Base-by-base conservation (phyloP, 2,797 vertebrate species). In the Enoplosus armatus region DNA sequence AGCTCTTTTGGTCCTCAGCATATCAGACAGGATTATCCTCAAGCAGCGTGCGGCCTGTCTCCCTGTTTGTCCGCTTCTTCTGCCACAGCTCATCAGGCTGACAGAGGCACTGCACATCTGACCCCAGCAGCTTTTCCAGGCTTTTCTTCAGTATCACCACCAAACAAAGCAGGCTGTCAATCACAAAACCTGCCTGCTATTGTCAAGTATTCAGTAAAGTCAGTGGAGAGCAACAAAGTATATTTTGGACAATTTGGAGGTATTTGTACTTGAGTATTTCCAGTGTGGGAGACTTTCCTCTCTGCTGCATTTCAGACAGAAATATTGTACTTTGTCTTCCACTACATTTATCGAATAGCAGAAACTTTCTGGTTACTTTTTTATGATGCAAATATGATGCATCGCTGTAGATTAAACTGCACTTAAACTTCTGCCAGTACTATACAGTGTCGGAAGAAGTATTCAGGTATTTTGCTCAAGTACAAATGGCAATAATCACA, bases 11-110 rank as follows among this genome's bases (percentile, higher is more conserved):
- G 68, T 85, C 80, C 53, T 67, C 83, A 80, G 74, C 85, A 87
- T 82, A 90, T 94, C 92, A 85, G 83, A 90, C 88, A 85, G 75
- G 75, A 91, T 91, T 89, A 93, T 88, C 89, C 85, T 94, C 90
- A 92, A 92, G 86, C 86, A 79, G 79, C 29, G 24, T 15, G 67
- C n/a, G 0, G 82, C 80, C 80, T 82, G 84, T 90, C 87, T 79
- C 79, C 60, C 84, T 54, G 72, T 85, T 88, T 71, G 79, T 87
- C 68, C 37, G 24, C 74, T 71, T 89, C 83, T 77, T 79, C 84
- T 88, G 85, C 75, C 83, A 83, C 72, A 45, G 82, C 80, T 87
- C 84, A 89, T 90, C 83, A 82, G 80, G 64, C 84, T 85, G 90
- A 91, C 89, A 83, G 83, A 65, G 50, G 67, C 50, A 2, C 82